phyloP scores from a whole-genome alignment of 35 echinoderm and acorn worm genomes.

The Lytechinus pictus region DNA sequence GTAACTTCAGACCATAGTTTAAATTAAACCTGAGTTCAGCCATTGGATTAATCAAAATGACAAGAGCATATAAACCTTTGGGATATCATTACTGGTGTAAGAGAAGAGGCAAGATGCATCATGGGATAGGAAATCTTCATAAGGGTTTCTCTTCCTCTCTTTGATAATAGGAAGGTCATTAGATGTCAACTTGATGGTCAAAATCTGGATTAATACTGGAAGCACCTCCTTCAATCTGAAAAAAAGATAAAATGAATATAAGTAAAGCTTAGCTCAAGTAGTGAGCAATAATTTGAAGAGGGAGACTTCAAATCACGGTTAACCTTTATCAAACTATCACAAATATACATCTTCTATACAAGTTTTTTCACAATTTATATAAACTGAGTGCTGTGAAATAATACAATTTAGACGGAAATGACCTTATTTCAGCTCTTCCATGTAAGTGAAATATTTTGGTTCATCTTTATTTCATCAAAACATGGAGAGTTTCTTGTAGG shows the following conservation, averaged over 20 bases:
- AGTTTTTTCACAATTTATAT: too few relatives aligned
- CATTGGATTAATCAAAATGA: not conserved
- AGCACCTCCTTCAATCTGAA: constrained; percentile 42
- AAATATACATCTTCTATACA: too few relatives aligned
- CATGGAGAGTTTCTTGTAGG: too few relatives aligned
- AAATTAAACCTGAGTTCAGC: too few relatives aligned
- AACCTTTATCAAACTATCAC: too few relatives aligned
- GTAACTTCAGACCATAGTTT: too few relatives aligned
- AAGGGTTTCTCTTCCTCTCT: not conserved
- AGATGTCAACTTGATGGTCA: not conserved
- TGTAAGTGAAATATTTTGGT: too few relatives aligned
- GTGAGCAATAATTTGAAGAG: not conserved
- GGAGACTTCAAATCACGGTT: too few relatives aligned
- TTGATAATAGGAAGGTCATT: not conserved
- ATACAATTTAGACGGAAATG: too few relatives aligned
- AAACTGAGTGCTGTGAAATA: too few relatives aligned
- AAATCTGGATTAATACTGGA: not conserved
- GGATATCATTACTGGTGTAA: not conserved
- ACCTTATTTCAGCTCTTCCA: too few relatives aligned
- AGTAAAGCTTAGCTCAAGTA: not conserved
- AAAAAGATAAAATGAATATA: not conserved
- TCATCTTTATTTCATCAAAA: too few relatives aligned
- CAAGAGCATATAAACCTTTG: not conserved
- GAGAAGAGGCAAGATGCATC: constrained; percentile 33
- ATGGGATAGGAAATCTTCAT: constrained; percentile 38